Percentiles rank a stretch among this genome's conserved stretches.
phyloP scores from a whole-genome alignment of 2,888 invertebrate genomes.

The Ophion obscuratus region DNA sequence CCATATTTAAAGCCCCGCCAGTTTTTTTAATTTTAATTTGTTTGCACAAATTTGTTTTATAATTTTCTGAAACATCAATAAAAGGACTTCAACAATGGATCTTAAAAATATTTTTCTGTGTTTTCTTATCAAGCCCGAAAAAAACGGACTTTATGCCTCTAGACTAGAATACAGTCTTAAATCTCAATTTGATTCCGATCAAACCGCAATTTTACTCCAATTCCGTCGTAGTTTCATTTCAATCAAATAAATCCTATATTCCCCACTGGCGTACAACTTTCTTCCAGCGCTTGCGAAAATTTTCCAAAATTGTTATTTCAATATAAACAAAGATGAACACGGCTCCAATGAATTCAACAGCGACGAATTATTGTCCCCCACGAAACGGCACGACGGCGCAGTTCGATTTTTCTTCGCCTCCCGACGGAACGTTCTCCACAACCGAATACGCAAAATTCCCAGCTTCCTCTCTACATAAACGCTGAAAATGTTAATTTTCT shows the following conservation, averaged over 20 bases:
- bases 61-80: too few relatives aligned
- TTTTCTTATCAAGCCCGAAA: too few relatives aligned
- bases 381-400: not conserved
- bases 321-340: not conserved
- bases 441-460: not conserved
- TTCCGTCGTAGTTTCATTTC: not conserved
- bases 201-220: too few relatives aligned
- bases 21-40: too few relatives aligned
- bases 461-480: not conserved
- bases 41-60: too few relatives aligned
- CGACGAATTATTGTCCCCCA: too few relatives aligned
- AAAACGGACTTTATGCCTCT: too few relatives aligned
- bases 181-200: too few relatives aligned
- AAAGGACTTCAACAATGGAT: too few relatives aligned
- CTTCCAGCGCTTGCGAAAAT: not conserved
- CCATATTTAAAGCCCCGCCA: too few relatives aligned
- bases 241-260: not conserved
- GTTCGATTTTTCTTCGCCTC: slow-evolving; percentile 10
- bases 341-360: not conserved
- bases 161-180: too few relatives aligned
- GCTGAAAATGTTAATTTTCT: not conserved
- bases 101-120: too few relatives aligned
- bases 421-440: slow-evolving; percentile 42
- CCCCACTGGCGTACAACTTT: not conserved
- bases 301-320: not conserved